A percentile compares a stretch with the other conserved stretches of the same genome.
These are phyloP conservation scores for Calyptomena viridis DNA, from an alignment of 2,113 vertebrate genomes.

Conservation along the genomic window DNA sequence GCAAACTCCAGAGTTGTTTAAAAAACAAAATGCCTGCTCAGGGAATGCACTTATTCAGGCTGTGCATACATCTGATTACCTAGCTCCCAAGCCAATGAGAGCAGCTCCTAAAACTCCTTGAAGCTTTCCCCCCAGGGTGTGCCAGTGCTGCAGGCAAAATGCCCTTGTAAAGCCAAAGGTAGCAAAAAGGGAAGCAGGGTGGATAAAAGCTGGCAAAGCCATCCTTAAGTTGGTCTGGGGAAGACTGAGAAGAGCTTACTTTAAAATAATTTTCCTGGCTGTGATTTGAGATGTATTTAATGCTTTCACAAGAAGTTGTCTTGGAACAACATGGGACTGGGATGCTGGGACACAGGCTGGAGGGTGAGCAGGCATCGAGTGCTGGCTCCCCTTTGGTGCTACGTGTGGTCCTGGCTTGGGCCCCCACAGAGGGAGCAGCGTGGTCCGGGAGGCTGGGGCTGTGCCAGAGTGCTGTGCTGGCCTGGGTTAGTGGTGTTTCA, in stretches of 20 bases:
- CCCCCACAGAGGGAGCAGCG: rapidly evolving
- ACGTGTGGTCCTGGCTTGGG: rapidly evolving
- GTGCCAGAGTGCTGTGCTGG: rapidly evolving
- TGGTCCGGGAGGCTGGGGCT: rapidly evolving
- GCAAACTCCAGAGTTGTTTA: background rate
- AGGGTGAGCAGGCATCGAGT: rapidly evolving
- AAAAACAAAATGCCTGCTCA: background rate
- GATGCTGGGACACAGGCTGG: background rate
- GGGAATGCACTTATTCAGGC: background rate
- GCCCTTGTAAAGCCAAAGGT: background rate
- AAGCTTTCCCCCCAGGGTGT: background rate
- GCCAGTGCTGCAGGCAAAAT: background rate
- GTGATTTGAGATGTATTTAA: background rate
- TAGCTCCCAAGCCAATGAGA: background rate
- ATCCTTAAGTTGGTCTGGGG: background rate
- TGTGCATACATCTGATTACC: background rate
- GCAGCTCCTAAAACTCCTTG: background rate
- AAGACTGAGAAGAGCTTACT: background rate
- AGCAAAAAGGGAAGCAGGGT: background rate
- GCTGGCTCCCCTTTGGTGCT: rapidly evolving
- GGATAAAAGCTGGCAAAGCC: background rate
- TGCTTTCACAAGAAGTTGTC: background rate
- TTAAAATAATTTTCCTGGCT: background rate
- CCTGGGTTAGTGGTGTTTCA: rapidly evolving
- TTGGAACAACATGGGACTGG: rapidly evolving